phyloP scores from a whole-genome alignment of 2,113 vertebrate species.

The Cariama cristata region DNA sequence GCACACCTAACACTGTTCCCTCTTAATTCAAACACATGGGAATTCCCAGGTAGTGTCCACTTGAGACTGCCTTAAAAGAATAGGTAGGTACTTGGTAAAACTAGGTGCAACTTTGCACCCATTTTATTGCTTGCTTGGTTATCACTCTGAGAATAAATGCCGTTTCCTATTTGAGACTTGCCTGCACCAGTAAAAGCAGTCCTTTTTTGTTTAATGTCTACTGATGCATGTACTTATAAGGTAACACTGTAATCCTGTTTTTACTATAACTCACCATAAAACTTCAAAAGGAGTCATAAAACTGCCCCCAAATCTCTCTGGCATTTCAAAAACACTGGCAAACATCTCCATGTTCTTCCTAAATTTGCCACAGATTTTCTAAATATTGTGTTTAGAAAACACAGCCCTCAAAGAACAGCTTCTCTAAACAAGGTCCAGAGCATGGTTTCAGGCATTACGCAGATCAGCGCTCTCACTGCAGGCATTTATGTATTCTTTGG shows the following conservation, averaged over 20 bases:
- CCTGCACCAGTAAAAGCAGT: too few relatives aligned
- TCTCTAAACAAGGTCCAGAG: neutral
- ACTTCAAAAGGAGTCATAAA: neutral
- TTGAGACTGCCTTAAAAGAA: neutral
- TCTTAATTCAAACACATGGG: neutral
- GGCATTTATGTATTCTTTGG: accelerated
- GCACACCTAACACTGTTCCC: neutral
- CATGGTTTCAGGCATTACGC: neutral
- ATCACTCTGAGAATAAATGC: neutral
- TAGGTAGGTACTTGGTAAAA: neutral
- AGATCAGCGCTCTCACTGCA: neutral
- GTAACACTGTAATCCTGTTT: neutral
- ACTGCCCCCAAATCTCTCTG: neutral
- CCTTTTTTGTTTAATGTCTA: neutral
- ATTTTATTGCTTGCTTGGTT: neutral
- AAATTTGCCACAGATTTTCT: neutral
- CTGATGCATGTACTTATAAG: neutral
- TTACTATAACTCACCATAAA: neutral
- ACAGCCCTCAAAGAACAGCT: neutral
- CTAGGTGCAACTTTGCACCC: neutral
- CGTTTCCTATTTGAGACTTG: neutral
- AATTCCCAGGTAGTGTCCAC: neutral
- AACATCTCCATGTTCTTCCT: neutral
- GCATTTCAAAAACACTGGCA: neutral
- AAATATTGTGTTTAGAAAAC: neutral